Evolutionary conservation across 2,113 vertebrate species (phyloP).

Genomic region (Promerops cafer): DNA sequence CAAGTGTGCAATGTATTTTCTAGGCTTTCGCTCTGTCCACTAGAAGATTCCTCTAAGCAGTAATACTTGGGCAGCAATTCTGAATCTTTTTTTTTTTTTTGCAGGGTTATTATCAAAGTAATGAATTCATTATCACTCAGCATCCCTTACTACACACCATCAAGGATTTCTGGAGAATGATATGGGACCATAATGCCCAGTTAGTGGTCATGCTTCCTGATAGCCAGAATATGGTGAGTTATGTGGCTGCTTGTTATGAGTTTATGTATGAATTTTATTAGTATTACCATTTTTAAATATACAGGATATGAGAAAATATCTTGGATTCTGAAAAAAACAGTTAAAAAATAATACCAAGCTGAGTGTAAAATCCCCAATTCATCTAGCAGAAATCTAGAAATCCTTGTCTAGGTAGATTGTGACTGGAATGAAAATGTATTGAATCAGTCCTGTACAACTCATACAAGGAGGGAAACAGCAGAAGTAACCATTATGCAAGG

Average conservation of each 20-base stretch:
- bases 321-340: not conserved
- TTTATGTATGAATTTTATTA: not conserved
- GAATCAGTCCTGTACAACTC: not conserved
- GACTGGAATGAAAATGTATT: not conserved
- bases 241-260: not conserved
- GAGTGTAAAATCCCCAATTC: not conserved
- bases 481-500: not conserved
- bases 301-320: not conserved
- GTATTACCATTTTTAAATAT: not conserved
- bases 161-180: slow-evolving; percentile 97
- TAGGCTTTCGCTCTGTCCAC: not conserved
- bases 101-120: slow-evolving; percentile 88
- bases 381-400: not conserved
- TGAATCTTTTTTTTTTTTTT: slow-evolving; percentile 21
- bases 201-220: slow-evolving; percentile 88
- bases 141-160: slow-evolving; percentile 87
- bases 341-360: not conserved
- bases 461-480: not conserved
- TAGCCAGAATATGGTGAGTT: slow-evolving; percentile 81
- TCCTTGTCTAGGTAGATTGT: not conserved
- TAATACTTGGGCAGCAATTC: not conserved
- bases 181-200: slow-evolving; percentile 93
- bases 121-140: slow-evolving; percentile 93
- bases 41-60: not conserved
- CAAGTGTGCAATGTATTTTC: not conserved